Conservation (phyloP, 2,113 vertebrate genomes). For the Dissostichus mawsoni region DNA sequence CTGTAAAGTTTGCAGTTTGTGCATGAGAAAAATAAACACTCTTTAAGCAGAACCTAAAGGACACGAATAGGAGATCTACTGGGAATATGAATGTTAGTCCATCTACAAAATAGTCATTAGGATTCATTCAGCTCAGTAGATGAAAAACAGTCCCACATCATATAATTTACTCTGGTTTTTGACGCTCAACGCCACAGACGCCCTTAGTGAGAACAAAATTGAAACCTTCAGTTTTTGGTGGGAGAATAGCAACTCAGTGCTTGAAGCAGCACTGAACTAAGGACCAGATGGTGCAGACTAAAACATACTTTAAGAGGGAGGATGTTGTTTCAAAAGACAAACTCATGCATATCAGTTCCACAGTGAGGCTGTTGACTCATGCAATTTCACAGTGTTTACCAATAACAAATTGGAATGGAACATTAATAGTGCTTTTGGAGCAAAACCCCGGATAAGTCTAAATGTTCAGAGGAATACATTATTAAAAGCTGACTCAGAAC, state of each 20-base stretch:
- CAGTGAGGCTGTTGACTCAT: slow-evolving; percentile 71
- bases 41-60: slow-evolving; percentile 35
- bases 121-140: slow-evolving; percentile 58
- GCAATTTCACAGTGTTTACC: slow-evolving; percentile 80
- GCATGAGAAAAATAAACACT: slow-evolving; percentile 69
- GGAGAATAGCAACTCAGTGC: slow-evolving; percentile 53
- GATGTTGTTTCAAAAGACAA: slow-evolving; percentile 71
- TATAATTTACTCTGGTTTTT: slow-evolving; percentile 54
- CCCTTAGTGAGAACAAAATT: slow-evolving; percentile 61
- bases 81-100: slow-evolving; percentile 59
- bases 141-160: slow-evolving; percentile 59
- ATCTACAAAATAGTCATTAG: slow-evolving; percentile 59
- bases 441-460: slow-evolving; percentile 57
- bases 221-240: slow-evolving; percentile 64
- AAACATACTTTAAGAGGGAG: slow-evolving; percentile 73
- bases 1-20: slow-evolving; percentile 64
- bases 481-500: slow-evolving; percentile 64
- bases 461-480: slow-evolving; percentile 65
- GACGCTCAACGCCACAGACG: slow-evolving; percentile 47
- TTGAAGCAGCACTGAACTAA: slow-evolving; percentile 58
- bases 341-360: slow-evolving; percentile 76
- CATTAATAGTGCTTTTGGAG: slow-evolving; percentile 73
- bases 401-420: slow-evolving; percentile 78
- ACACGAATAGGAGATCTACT: slow-evolving; percentile 55
- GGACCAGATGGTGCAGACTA: slow-evolving; percentile 73